phyloP scores from a whole-genome alignment of 2,113 vertebrate species.

The Cynoglossus semilaevis region DNA sequence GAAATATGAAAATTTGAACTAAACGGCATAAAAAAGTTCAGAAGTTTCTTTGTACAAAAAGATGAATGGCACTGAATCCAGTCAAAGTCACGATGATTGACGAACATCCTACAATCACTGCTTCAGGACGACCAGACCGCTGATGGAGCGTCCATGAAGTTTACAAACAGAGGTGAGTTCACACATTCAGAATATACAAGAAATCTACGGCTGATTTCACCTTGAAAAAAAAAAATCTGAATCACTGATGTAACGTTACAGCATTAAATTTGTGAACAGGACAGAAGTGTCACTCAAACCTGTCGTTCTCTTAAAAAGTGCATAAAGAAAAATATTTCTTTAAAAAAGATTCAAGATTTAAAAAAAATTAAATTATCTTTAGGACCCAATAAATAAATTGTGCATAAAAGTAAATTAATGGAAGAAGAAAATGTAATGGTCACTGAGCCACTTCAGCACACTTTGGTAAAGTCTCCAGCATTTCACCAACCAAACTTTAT shows the following conservation, averaged over 20 bases:
- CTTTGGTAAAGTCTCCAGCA: slow-evolving; percentile 85
- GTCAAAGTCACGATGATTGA: slow-evolving; percentile 86
- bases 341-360: slow-evolving; percentile 70
- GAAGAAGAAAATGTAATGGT: slow-evolving; percentile 47
- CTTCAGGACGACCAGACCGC: slow-evolving; percentile 87
- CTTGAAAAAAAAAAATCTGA: slow-evolving; percentile 70
- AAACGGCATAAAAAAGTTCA: slow-evolving; percentile 47
- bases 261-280: slow-evolving; percentile 83
- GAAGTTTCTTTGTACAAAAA: slow-evolving; percentile 59
- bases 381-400: slow-evolving; percentile 72
- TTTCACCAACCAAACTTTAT: slow-evolving; percentile 41
- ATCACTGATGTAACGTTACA: slow-evolving; percentile 79
- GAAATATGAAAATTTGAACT: slow-evolving; percentile 31
- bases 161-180: slow-evolving; percentile 84
- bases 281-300: slow-evolving; percentile 84
- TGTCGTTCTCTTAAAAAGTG: slow-evolving; percentile 84
- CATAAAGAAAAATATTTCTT: slow-evolving; percentile 85
- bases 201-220: slow-evolving; percentile 77
- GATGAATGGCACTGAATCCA: slow-evolving; percentile 90
- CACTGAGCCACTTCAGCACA: slow-evolving; percentile 79
- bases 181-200: slow-evolving; percentile 88
- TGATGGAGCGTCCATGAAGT: slow-evolving; percentile 91
- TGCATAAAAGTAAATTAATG: slow-evolving; percentile 75
- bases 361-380: slow-evolving; percentile 71
- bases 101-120: slow-evolving; percentile 93